Evolutionary conservation across 2,888 invertebrate genomes (phyloP).

Genomic region (Drosophila limbata): DNA sequence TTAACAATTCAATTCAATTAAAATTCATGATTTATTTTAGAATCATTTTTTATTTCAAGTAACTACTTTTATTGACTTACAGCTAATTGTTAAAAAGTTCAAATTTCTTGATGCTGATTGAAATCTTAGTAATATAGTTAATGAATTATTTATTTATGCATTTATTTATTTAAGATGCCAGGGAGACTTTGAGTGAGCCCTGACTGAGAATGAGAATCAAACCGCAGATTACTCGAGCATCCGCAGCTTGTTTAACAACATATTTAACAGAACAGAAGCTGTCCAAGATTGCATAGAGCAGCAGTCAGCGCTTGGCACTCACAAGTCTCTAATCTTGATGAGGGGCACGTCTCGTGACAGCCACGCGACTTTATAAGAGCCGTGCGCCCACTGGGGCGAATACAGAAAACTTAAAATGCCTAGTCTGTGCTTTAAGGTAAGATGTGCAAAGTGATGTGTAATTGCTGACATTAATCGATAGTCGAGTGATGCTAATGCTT

Average conservation of each 20-base stretch:
- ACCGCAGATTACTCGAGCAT: conserved; percentile 25
- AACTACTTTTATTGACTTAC: conserved; percentile 6
- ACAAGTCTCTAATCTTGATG: conserved; percentile 61
- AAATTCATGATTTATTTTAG: neutral
- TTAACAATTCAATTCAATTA: neutral
- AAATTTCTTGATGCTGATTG: neutral
- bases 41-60: conserved; percentile 13
- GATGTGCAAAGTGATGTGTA: conserved; percentile 14
- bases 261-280: conserved; percentile 51
- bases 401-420: conserved; percentile 61
- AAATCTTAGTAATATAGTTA: neutral
- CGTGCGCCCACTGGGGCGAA: conserved; percentile 23
- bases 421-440: conserved; percentile 62
- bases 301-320: conserved; percentile 6
- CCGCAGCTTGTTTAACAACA: conserved; percentile 56
- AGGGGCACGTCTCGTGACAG: conserved; percentile 59
- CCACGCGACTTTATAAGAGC: conserved; percentile 73
- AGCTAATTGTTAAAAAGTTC: neutral
- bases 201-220: conserved; percentile 9
- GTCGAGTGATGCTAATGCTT: conserved; percentile 6
- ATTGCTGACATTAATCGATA: neutral
- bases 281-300: conserved; percentile 36
- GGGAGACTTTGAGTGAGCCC: conserved; percentile 7
- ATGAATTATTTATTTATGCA: too few relatives aligned
- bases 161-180: neutral